Evolutionary conservation across 2,888 invertebrate genomes (phyloP), one percentile per base, ranked within the genome.

Genomic region (Mesorhabditis belari): DNA sequence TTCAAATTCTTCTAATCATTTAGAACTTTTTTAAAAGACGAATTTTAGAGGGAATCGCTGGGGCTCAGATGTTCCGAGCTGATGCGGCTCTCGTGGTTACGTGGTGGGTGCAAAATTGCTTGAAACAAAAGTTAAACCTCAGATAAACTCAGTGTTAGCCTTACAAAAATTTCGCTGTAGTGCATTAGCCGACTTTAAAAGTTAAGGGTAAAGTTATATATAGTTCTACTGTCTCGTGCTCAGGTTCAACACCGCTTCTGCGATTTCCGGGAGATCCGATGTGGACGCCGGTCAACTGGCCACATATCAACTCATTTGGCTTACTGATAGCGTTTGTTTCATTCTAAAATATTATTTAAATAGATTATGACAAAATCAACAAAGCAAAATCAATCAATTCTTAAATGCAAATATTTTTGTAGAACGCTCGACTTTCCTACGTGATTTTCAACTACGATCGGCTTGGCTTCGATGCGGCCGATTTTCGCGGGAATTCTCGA

Each of bases 371-470:
- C n/a, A n/a, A n/a, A n/a, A n/a, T n/a, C n/a, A n/a, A n/a, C n/a
- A n/a, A n/a, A n/a, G n/a, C n/a, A n/a, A n/a, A n/a, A n/a, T n/a
- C n/a, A n/a, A n/a, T n/a, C n/a, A n/a, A n/a, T n/a, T n/a, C n/a
- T n/a, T n/a, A n/a, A n/a, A 51, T 29, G 50, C 25, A 29, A 25
- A 28, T 57, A 26, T 44, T 25, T 50, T 64, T 69, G 24, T 64
- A 70, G 67, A 67, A 71, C 49, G 76, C 71, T 26, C 67, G 79
- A 60, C 69, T 79, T 51, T 91, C 93, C 0, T 98, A 94, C 81
- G 91, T 89, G 0, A 91, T 98, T 60, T 91, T 91, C 82, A 96
- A 96, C 84, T 98, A 96, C 81, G 87, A 88, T 57, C 87, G 90
- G 71, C 87, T 96, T 65, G 89, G 88, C 77, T 95, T 94, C 93